These are phyloP conservation scores for Peromyscus polionotus DNA, from an alignment of 2,113 vertebrate genomes.

Conservation along the genomic window DNA sequence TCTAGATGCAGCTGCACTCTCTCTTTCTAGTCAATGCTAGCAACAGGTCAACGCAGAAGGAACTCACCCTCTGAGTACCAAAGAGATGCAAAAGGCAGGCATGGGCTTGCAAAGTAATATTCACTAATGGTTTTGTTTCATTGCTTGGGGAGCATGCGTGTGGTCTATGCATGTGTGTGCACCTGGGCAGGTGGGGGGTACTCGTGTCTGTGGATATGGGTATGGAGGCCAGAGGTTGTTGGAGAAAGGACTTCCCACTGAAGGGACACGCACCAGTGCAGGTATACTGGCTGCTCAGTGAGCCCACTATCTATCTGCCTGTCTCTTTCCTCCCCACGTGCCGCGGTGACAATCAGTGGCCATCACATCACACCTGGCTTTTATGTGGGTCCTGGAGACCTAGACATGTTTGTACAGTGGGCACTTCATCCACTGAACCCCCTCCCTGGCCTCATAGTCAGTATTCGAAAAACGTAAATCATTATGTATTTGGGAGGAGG, in stretches of 20 bases:
- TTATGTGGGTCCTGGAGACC: background rate
- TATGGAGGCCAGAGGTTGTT: background rate
- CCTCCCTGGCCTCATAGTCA: no score
- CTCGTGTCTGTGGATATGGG: background rate
- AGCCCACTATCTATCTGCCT: background rate
- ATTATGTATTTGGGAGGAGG: background rate
- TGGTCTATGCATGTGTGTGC: background rate
- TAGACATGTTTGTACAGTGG: background rate
- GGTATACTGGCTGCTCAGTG: background rate
- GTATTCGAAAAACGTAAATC: no score
- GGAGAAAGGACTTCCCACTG: background rate
- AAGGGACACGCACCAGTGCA: background rate
- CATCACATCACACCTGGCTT: background rate
- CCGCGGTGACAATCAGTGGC: background rate
- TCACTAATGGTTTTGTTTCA: background rate
- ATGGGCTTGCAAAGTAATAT: background rate
- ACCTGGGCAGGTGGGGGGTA: background rate
- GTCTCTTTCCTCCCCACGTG: background rate
- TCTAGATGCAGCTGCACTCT: background rate
- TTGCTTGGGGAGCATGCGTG: background rate
- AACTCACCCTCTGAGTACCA: background rate
- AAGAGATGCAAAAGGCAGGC: background rate
- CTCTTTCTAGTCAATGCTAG: constrained; percentile 7
- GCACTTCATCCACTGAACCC: background rate
- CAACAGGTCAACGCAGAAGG: no score